These are phyloP conservation scores for Cephalopachus bancanus DNA, from an alignment of 2,797 vertebrate species.

Conservation along the genomic window DNA sequence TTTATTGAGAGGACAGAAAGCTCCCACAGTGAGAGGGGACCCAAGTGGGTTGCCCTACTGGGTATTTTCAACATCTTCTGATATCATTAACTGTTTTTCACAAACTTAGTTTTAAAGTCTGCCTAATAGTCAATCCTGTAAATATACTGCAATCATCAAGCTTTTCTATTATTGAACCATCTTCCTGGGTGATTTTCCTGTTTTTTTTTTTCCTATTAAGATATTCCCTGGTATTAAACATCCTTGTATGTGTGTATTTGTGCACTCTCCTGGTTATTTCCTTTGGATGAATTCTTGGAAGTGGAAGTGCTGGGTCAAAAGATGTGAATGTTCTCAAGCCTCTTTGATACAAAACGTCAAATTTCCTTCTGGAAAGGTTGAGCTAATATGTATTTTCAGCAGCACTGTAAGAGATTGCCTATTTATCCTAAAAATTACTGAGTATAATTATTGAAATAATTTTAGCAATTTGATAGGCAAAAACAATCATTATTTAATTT, in stretches of 20 bases:
- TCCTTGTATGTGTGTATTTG: neutral
- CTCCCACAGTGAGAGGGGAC: too few species aligned
- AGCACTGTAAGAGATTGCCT: neutral
- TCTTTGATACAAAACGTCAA: conserved; percentile 8
- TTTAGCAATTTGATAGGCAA: neutral
- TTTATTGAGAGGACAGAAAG: too few species aligned
- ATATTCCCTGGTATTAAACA: neutral
- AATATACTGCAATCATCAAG: neutral
- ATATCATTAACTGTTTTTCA: neutral
- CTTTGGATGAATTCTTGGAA: neutral
- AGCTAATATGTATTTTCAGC: neutral
- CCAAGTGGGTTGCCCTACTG: neutral
- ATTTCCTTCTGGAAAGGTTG: neutral
- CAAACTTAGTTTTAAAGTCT: neutral
- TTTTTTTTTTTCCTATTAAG: neutral
- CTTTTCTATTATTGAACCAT: neutral
- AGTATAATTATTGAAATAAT: neutral
- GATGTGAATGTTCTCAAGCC: neutral
- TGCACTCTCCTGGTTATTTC: conserved; percentile 10
- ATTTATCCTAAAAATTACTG: neutral
- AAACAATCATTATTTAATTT: neutral
- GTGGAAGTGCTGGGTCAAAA: neutral
- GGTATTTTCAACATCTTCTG: neutral
- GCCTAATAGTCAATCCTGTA: neutral
- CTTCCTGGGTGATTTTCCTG: neutral